A percentile compares a stretch with the other conserved stretches of the same genome.
phyloP scores from a whole-genome alignment of 2,888 invertebrate genomes.

The Celastrina argiolus region DNA sequence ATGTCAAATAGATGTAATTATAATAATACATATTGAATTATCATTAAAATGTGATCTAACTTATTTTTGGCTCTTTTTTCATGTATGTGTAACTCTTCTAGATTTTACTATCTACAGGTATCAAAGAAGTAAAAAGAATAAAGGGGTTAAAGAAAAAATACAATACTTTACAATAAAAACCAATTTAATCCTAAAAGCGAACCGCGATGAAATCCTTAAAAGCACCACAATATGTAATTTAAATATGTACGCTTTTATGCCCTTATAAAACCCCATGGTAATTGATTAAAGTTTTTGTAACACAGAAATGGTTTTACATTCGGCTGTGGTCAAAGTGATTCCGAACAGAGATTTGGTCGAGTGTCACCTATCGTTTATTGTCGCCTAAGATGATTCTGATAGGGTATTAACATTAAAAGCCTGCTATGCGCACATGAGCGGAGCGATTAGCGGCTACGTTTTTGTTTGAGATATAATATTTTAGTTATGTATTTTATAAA shows the following conservation, averaged over 20 bases:
- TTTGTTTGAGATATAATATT: background rate
- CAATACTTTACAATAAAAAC: background rate
- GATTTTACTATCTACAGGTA: no score
- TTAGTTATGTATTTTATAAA: background rate
- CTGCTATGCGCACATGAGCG: slow-evolving; percentile 35
- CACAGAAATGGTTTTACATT: slow-evolving; percentile 38
- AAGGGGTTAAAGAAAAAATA: no score
- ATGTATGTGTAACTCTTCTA: no score
- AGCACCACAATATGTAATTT: slow-evolving; percentile 10
- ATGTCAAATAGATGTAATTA: no score
- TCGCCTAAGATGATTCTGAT: slow-evolving; percentile 71
- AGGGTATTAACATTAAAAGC: slow-evolving; percentile 53
- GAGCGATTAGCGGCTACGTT: slow-evolving; percentile 37
- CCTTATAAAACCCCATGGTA: slow-evolving; percentile 15
- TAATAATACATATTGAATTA: no score
- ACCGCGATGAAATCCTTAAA: background rate
- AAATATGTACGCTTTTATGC: slow-evolving; percentile 13
- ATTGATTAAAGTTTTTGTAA: slow-evolving; percentile 23
- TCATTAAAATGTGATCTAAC: no score
- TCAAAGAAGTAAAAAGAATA: no score
- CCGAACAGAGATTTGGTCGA: slow-evolving; percentile 54
- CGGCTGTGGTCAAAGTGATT: slow-evolving; percentile 66
- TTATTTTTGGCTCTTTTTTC: no score
- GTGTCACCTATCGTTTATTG: slow-evolving; percentile 75
- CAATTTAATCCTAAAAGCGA: background rate